phyloP scores from a whole-genome alignment of 2,797 vertebrate genomes.

The Picus viridis region DNA sequence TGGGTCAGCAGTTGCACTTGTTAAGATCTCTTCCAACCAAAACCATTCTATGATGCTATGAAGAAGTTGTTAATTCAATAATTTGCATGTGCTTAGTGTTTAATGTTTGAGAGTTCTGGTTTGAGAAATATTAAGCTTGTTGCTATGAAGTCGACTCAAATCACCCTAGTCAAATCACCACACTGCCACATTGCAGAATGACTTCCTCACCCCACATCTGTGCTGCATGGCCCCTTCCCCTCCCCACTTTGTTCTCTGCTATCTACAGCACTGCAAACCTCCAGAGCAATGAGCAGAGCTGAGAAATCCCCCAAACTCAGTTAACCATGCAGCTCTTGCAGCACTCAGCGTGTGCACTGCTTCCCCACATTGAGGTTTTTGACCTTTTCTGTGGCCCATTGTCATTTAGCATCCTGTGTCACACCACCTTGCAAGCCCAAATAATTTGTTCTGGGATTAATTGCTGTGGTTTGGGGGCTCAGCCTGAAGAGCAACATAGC shows the following conservation, averaged over 20 bases:
- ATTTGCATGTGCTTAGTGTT: neutral
- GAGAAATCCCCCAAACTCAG: constrained; percentile 71
- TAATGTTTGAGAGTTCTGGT: neutral
- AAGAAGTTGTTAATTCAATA: neutral
- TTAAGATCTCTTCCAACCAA: neutral
- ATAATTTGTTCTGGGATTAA: constrained; percentile 47
- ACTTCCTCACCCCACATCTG: constrained; percentile 74
- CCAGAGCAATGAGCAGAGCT: constrained; percentile 53
- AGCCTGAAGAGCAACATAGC: neutral
- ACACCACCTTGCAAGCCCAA: neutral
- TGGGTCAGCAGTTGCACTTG: neutral
- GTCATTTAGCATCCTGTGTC: constrained; percentile 1
- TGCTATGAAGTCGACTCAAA: neutral
- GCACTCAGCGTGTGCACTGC: neutral
- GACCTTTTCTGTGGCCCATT: constrained; percentile 54
- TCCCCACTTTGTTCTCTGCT: constrained; percentile 60
- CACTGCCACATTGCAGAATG: constrained; percentile 49
- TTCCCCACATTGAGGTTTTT: constrained; percentile 35
- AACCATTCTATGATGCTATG: neutral
- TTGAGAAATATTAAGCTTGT: neutral
- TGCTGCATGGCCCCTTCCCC: neutral
- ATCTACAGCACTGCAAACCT: constrained; percentile 45
- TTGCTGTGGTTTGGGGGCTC: constrained; percentile 15
- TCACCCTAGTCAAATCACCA: neutral
- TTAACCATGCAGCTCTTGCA: constrained; percentile 45